Conservation (phyloP, 2,797 vertebrate genomes). For the Pseudotriccus pelzelni region DNA sequence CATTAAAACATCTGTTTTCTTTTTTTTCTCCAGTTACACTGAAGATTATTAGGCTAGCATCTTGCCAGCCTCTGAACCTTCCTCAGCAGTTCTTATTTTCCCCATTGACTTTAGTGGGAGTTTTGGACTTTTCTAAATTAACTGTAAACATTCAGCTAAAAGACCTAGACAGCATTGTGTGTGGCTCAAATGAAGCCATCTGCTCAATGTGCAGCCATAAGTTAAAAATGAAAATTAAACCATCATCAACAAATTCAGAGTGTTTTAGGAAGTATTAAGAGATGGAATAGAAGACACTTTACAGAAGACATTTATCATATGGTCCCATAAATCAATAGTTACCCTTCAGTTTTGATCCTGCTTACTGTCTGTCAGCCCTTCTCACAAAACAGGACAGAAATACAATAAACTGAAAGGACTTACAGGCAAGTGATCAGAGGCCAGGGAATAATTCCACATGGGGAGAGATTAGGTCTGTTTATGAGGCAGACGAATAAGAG, state of each 20-base stretch:
- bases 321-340: neutral
- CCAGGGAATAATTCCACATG: neutral
- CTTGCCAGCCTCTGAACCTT: neutral
- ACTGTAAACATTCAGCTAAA: conserved; percentile 6
- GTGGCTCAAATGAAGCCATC: conserved; percentile 25
- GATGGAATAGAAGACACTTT: neutral
- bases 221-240: conserved; percentile 29
- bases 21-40: neutral
- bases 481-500: neutral
- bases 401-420: neutral
- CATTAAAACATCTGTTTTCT: neutral
- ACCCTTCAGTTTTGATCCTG: neutral
- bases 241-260: neutral
- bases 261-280: neutral
- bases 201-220: neutral
- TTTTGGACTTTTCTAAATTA: conserved; percentile 30
- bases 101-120: neutral
- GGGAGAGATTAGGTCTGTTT: neutral
- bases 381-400: neutral
- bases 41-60: neutral
- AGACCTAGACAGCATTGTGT: neutral
- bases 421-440: neutral
- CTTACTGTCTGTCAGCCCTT: neutral
- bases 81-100: conserved; percentile 24
- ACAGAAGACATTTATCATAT: neutral